Evolutionary conservation across 2,888 invertebrate genomes (phyloP), one percentile per base, ranked within the genome.

Genomic region (Agonopterix heracliana): DNA sequence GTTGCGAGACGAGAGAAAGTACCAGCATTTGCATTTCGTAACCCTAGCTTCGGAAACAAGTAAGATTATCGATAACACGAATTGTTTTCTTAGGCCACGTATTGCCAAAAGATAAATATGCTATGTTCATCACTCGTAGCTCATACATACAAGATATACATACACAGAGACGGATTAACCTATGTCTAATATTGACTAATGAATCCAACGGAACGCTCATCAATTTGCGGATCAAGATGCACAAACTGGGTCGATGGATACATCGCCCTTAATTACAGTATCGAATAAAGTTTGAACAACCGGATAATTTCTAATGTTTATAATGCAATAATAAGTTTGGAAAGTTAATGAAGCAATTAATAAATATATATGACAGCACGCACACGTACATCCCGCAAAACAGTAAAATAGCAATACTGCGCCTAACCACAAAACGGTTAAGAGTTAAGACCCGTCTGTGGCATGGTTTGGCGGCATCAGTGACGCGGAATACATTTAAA

Each of bases 1-100:
- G 74, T 75, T 74, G 72, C 74, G 74, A 78, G 76, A 72, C 69
- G 70, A 82, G 80, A 81, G 81, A 84, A 84, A 84, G 82, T 81
- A 78, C 63, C 64, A 26, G 26, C 26, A 70, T 64, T 63, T 60
- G 64, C 64, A 79, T 85, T 80, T 84, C 80, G 78, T 83, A 83
- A 86, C 67, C 55, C 58, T 56, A 59, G 63, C 68, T 68, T 75
- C 74, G 70, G 70, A 71, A 77, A 75, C 71, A 73, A 61, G 61
- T 66, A 78, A 77, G 71, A 77, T 77, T 77, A 76, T 69, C 62
- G 58, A 69, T 67, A 64, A 50, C 46, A 45, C 36, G 50, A 50
- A 66, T 65, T 68, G 64, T 66, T 65, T 61, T 63, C 59, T 61
- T 51, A 59, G 54, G 63, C 60, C 59, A 57, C 52, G 34, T 34